Evolutionary conservation across 2,797 vertebrate species (phyloP).

Genomic region (Clamator glandarius): DNA sequence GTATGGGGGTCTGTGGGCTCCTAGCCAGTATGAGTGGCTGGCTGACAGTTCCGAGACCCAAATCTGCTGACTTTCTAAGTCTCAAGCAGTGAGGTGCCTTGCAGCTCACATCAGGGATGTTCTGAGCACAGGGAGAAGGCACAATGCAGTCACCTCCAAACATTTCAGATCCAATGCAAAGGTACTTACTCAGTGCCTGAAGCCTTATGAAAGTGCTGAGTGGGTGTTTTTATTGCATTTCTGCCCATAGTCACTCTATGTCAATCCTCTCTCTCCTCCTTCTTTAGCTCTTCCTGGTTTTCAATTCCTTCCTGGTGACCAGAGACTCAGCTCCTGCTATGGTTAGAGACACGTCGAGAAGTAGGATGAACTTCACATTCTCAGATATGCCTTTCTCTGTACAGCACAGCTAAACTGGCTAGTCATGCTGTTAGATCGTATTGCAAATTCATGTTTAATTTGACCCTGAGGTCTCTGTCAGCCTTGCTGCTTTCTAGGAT

Average conservation of each 20-base stretch:
- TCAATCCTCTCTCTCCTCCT: background rate
- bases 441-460: slow-evolving; percentile 68
- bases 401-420: slow-evolving; percentile 30
- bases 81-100: rapidly evolving
- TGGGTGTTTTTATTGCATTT: background rate
- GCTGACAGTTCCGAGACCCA: background rate
- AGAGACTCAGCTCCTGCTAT: background rate
- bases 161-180: background rate
- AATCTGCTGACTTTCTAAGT: background rate
- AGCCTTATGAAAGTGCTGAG: background rate
- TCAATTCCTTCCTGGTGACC: background rate
- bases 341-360: background rate
- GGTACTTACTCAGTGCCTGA: background rate
- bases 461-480: slow-evolving; percentile 62
- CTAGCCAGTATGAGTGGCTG: background rate
- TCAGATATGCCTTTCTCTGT: background rate
- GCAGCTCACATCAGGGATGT: rapidly evolving
- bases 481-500: slow-evolving; percentile 63
- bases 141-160: background rate
- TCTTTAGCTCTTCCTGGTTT: background rate
- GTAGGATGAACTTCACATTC: background rate
- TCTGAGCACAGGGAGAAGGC: background rate
- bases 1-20: background rate
- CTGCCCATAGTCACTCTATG: rapidly evolving
- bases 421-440: slow-evolving; percentile 52